Base-by-base conservation (phyloP, 2,888 invertebrate species). In the Dioctria linearis region DNA sequence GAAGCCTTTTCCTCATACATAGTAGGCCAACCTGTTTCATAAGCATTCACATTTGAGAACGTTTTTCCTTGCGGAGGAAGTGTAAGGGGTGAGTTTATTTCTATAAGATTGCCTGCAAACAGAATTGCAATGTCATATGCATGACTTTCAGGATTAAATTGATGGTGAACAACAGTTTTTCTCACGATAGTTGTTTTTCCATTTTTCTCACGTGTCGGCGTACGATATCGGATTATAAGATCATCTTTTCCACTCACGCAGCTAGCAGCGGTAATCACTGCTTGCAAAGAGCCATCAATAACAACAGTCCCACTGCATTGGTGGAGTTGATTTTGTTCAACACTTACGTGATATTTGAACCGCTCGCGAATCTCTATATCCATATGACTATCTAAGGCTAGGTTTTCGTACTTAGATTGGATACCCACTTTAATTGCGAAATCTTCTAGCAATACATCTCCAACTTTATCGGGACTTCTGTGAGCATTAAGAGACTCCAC, bases 241-340 rank as follows among this genome's bases (percentile, higher is more conserved):
- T 61, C 37, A 61, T 5, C 5, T 37, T 61, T 61, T 61, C 61
- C 61, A 5, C 25, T 6, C 4, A 37, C 61, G 11, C 61, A 61
- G 37, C 37, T 61, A 25, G 61, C 61, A 11, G 61, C 6, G 6
- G 37, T 11, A 37, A 61, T n/a, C 4, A 61, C 61, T 4, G 11
- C 61, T 61, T 13, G n/a, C 39, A 8, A 8, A 37, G 4, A 8
- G 11, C 37, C 61, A 37, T 25, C 61, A 6, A 5, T 13, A 11
- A 39, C 61, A 5, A 61, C 37, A 61, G 61, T 25, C 4, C 61
- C 61, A 11, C 61, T 61, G 39, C 61, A 61, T 25, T 61, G 61
- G 39, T 61, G 61, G 11, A 61, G 13, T 37, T 4, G 0, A n/a
- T 61, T 61, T 2, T 37, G 61, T n/a, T 61, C 61, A 5, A 61